Base-by-base conservation (phyloP, 1,140 invertebrate species). In the Mactra quadrangularis region DNA sequence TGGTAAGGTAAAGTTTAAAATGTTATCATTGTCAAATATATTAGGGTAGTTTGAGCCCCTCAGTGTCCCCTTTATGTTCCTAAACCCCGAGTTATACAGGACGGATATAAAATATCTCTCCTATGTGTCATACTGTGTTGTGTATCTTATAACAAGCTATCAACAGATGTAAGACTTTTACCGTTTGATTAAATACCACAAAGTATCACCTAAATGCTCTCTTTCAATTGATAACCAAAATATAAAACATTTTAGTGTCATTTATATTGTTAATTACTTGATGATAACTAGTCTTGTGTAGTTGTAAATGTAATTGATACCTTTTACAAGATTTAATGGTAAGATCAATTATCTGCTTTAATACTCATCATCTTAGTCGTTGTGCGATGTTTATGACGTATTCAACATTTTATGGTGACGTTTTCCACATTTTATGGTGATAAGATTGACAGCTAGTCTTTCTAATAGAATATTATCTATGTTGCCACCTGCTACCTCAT, bases 81-180 rank as follows among this genome's bases (percentile, higher is more conserved):
- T 6, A 7, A 15, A 41, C 38, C 38, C 6, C 6, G 38, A 41
- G 6, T 41, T 7, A 41, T 15, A 41, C 6, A 41, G 15, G 6
- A 15, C 38, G 15, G 38, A 41, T 41, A 41, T 15, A 41, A 41
- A 59, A 57, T 59, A 59, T 22, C 53, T 74, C 71, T 19, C 59
- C 31, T 57, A 45, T 74, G 53, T 57, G 71, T 74, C 55, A 59
- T 22, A 59, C 35, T 57, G 38, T 59, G 22, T 22, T 7, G 22
- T n/a, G 29, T 74, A 74, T 74, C 71, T 55, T 57, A 47, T 74
- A 74, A 59, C 71, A 50, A 33, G 59, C n/a, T 25, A 74, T 57
- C 57, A 57, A 74, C 71, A 74, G 71, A 53, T 74, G 71, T 41
- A 52, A 74, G 22, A 35, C 53, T 57, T 45, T n/a, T 41, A 59